Evolutionary conservation across 2,113 vertebrate genomes (phyloP), one percentile per base, ranked within the genome.

Genomic region (Alethe castanea): DNA sequence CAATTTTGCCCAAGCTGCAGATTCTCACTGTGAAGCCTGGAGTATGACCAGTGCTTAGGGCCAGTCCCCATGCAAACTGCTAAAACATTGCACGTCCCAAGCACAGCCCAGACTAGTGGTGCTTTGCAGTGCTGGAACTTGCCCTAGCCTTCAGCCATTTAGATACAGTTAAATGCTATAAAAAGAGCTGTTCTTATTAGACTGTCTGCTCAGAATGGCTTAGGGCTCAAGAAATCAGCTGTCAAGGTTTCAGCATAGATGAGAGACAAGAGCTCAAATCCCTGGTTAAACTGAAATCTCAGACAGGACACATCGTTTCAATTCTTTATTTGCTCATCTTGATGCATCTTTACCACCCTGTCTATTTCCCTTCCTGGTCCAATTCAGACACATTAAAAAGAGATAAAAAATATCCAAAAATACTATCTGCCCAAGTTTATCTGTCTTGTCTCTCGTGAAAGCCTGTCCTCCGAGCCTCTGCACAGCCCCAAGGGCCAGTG

Each of bases 261-360:
- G 87, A 95, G 53, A 96, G 84, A 82, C 89, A 81, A 81, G 61
- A 92, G 54, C 54, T 94, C 54, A 92, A 88, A 94, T 91, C 87
- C 60, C 69, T 67, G 26, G 86, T 65, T 96, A 87, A 95, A 92
- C 81, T 91, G 61, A 82, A 85, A 91, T 85, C 62, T 91, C 78
- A 82, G 74, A 45, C 57, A 85, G 74, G 67, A 80, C 54, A 20
- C 29, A 70, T 9, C 0, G 0, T 56, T 94, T 83, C 91, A 65
- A 50, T 82, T 87, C 61, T 82, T 54, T 82, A 70, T 82, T 90
- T 62, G 38, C 62, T 84, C 56, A 53, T 89, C 77, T 78, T 81
- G 81, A 95, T 81, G 56, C 35, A 80, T 52, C 52, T 85, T 77
- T 45, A 82, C 50, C 59, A 78, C 14, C 24, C 42, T 31, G 72